Percentiles rank a stretch among this genome's conserved stretches.
Evolutionary conservation across 2,888 invertebrate genomes (phyloP).

Genomic region (Phyto melanocephala): DNA sequence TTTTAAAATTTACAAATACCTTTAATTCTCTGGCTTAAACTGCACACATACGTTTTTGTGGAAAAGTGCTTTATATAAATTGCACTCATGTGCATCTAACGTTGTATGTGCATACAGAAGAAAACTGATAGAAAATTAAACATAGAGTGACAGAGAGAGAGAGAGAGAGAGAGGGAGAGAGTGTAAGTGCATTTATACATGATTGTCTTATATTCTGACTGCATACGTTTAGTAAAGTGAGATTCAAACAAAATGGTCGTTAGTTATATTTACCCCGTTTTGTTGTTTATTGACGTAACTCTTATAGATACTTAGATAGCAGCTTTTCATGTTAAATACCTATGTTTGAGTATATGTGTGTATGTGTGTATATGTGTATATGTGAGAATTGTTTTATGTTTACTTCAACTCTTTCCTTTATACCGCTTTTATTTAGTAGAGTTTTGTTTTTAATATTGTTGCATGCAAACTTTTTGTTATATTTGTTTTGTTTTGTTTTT

Average conservation of each 20-base stretch:
- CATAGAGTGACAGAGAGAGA: too few relatives aligned
- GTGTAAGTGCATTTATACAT: too few relatives aligned
- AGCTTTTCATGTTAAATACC: slow-evolving; percentile 4
- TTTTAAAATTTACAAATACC: too few relatives aligned
- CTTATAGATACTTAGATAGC: slow-evolving; percentile 29
- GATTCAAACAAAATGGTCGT: slow-evolving; percentile 56
- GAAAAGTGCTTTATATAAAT: background rate
- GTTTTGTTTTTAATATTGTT: slow-evolving; percentile 42
- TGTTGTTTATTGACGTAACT: slow-evolving; percentile 53
- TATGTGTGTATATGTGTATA: background rate
- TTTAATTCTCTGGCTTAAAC: slow-evolving; percentile 8
- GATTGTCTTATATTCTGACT: background rate
- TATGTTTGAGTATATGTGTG: background rate
- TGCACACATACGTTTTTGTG: background rate
- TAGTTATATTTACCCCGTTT: slow-evolving; percentile 55
- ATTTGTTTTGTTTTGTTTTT: slow-evolving; percentile 28
- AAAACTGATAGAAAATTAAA: background rate
- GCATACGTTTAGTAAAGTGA: slow-evolving; percentile 22
- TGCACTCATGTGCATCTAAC: slow-evolving; percentile 3
- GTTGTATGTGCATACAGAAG: background rate
- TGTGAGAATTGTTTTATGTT: slow-evolving; percentile 7
- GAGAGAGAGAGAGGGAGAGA: too few relatives aligned
- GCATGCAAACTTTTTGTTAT: slow-evolving; percentile 51
- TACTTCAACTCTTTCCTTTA: slow-evolving; percentile 25
- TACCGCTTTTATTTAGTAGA: slow-evolving; percentile 14